A percentile compares a stretch with the other conserved stretches of the same genome.
phyloP scores from a whole-genome alignment of 2,888 invertebrate species.

The Barypeithes pellucidus region DNA sequence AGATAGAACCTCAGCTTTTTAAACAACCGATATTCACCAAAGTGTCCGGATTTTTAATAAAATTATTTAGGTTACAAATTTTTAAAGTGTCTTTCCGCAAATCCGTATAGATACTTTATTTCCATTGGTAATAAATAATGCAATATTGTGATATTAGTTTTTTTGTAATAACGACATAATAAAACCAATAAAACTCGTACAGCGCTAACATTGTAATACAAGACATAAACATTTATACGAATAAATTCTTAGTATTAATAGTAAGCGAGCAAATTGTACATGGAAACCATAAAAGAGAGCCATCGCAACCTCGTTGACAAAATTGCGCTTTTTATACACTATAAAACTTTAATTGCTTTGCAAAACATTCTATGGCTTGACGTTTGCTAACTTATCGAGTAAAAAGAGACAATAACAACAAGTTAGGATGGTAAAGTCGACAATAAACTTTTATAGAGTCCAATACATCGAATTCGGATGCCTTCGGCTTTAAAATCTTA shows the following conservation, averaged over 20 bases:
- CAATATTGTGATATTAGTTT: too few relatives aligned
- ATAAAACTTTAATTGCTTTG: conserved; percentile 31
- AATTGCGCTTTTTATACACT: conserved; percentile 25
- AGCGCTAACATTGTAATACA: conserved; percentile 24
- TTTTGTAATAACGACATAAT: too few relatives aligned
- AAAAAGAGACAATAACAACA: conserved; percentile 17
- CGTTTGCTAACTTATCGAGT: conserved; percentile 19
- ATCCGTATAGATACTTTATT: too few relatives aligned
- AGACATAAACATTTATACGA: conserved; percentile 11
- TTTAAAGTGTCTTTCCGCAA: too few relatives aligned
- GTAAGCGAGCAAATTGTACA: conserved; percentile 11
- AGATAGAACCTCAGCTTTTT: too few relatives aligned
- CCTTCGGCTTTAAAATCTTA: neutral
- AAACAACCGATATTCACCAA: too few relatives aligned
- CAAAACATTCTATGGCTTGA: conserved; percentile 11
- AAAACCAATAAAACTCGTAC: too few relatives aligned
- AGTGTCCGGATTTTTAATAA: too few relatives aligned
- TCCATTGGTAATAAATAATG: too few relatives aligned
- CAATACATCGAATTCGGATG: conserved; percentile 1
- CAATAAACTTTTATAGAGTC: conserved; percentile 12
- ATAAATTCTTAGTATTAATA: conserved; percentile 14
- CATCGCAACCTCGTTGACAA: conserved; percentile 34
- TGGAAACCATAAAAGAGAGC: conserved; percentile 30
- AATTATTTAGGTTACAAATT: too few relatives aligned
- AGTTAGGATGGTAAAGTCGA: neutral